Evolutionary conservation across 2,888 invertebrate species (phyloP).

Genomic region (Pheosia gnoma): DNA sequence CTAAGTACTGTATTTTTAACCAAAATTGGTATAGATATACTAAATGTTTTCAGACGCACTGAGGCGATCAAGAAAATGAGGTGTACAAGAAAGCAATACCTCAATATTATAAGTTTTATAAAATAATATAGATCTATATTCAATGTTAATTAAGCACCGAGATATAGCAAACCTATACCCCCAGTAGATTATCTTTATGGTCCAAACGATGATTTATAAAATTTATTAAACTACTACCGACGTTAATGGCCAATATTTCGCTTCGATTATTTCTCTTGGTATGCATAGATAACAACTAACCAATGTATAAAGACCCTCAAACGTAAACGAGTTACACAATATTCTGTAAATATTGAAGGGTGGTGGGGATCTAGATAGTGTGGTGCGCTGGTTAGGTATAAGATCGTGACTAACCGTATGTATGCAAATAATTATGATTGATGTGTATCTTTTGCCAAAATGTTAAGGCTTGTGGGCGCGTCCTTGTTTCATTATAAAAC

Average conservation of each 20-base stretch:
- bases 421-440: conserved; percentile 71
- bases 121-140: background rate
- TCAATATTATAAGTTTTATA: no score
- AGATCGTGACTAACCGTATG: conserved; percentile 59
- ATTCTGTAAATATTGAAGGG: conserved; percentile 19
- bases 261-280: conserved; percentile 48
- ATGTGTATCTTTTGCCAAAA: conserved; percentile 63
- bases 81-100: no score
- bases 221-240: conserved; percentile 48
- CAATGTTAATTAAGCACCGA: conserved; percentile 8
- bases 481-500: conserved; percentile 44
- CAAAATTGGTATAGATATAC: no score
- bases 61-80: no score
- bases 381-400: conserved; percentile 36
- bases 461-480: conserved; percentile 52
- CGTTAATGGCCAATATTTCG: conserved; percentile 55
- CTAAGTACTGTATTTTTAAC: no score
- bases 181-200: conserved; percentile 43
- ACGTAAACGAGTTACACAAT: conserved; percentile 16
- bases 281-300: conserved; percentile 42
- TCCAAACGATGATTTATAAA: conserved; percentile 52
- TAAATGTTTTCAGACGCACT: no score
- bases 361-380: conserved; percentile 32
- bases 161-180: conserved; percentile 17
- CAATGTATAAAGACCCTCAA: conserved; percentile 34